A percentile compares a stretch with the other conserved stretches of the same genome.
Evolutionary conservation across 2,888 invertebrate species (phyloP).

Genomic region (Torymus aiolomorphi): DNA sequence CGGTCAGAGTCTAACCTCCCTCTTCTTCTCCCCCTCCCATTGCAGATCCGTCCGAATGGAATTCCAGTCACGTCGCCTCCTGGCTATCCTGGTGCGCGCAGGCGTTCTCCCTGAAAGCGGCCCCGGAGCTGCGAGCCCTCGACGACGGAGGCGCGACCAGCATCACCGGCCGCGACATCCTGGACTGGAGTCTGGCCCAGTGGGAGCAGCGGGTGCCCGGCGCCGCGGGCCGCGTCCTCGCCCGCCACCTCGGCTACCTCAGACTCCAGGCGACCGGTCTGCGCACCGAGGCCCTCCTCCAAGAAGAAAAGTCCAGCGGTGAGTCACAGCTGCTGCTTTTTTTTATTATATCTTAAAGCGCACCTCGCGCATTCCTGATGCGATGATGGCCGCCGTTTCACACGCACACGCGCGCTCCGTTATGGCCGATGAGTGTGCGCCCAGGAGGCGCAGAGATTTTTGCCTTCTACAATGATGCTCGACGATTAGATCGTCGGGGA

Average conservation of each 20-base stretch:
- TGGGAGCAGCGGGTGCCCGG: conserved; percentile 78
- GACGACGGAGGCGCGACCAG: conserved; percentile 75
- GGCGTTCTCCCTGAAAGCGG: conserved; percentile 79
- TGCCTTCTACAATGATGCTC: background rate
- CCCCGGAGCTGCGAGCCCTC: conserved; percentile 77
- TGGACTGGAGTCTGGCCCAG: conserved; percentile 80
- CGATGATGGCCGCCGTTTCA: background rate
- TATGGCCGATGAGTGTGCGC: background rate
- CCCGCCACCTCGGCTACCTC: conserved; percentile 80
- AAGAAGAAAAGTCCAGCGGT: conserved; percentile 61
- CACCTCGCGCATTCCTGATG: conserved; percentile 44
- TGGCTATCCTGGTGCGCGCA: conserved; percentile 82
- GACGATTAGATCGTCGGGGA: no score
- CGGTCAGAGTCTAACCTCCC: background rate
- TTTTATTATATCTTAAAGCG: conserved; percentile 19
- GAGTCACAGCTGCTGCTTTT: conserved; percentile 24
- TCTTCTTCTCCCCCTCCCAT: background rate
- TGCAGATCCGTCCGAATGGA: conserved; percentile 82
- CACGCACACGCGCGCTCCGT: background rate
- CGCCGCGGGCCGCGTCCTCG: conserved; percentile 78
- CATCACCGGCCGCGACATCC: conserved; percentile 78
- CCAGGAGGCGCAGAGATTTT: background rate
- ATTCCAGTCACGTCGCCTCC: conserved; percentile 77
- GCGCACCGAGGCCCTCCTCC: conserved; percentile 77
- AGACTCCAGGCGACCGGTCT: conserved; percentile 80